phyloP scores from a whole-genome alignment of 2,888 invertebrate species.

The Gastrophysa polygoni region DNA sequence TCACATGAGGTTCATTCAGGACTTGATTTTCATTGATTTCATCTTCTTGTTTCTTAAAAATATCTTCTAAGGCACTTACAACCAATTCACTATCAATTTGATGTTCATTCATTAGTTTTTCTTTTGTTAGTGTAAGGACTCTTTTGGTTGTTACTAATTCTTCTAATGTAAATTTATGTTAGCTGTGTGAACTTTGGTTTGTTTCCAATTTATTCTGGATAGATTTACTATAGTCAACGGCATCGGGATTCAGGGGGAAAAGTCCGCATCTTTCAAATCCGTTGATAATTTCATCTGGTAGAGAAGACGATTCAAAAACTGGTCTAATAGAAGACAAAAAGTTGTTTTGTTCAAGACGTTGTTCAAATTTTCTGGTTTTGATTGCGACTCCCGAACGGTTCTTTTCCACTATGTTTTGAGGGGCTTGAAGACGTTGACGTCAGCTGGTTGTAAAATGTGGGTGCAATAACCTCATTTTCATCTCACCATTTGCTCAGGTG shows the following conservation, averaged over 20 bases:
- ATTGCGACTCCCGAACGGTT: constrained; percentile 18
- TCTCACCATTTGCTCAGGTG: constrained; percentile 37
- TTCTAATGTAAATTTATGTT: not conserved
- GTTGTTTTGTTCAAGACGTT: not conserved
- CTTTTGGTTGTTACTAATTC: constrained; percentile 4
- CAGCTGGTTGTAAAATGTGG: constrained; percentile 26
- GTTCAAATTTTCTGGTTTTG: constrained; percentile 4
- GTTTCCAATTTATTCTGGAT: constrained; percentile 4
- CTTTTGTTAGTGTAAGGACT: not conserved
- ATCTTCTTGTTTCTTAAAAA: no score
- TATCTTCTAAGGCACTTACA: no score
- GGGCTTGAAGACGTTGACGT: constrained; percentile 27
- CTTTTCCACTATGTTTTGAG: constrained; percentile 20
- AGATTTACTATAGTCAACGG: constrained; percentile 2
- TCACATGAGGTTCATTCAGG: no score
- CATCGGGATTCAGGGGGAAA: not conserved
- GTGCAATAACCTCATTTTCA: constrained; percentile 35
- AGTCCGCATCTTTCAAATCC: constrained; percentile 9
- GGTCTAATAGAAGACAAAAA: not conserved
- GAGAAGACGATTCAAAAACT: not conserved
- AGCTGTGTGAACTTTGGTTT: not conserved
- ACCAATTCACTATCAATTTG: no score
- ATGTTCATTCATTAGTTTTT: no score
- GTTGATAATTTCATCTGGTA: not conserved
- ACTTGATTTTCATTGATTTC: no score